Conservation (phyloP, 2,113 vertebrate species). For the Seriola rivoliana region DNA sequence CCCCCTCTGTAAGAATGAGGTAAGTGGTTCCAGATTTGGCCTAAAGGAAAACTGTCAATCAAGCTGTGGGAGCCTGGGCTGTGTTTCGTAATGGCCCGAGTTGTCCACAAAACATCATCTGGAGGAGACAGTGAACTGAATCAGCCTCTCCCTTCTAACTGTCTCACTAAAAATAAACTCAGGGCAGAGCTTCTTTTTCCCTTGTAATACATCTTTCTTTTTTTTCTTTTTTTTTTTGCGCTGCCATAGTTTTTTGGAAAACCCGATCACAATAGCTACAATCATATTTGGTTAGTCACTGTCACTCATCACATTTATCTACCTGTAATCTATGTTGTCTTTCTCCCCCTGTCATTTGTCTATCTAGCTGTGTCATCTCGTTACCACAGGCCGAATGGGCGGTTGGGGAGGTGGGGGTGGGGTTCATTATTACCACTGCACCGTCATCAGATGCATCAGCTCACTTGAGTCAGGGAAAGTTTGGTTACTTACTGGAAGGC, state of each 20-base stretch:
- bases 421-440: slow-evolving; percentile 54
- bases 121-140: slow-evolving; percentile 37
- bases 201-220: background rate
- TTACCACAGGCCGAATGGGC: slow-evolving; percentile 30
- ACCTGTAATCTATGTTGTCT: slow-evolving; percentile 41
- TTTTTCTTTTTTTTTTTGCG: background rate
- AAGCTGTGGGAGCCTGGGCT: slow-evolving; percentile 56
- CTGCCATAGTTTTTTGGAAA: background rate
- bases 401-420: background rate
- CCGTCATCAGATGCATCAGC: slow-evolving; percentile 64
- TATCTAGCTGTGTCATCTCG: slow-evolving; percentile 65
- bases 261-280: slow-evolving; percentile 13
- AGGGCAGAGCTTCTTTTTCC: background rate
- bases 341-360: slow-evolving; percentile 51
- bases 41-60: slow-evolving; percentile 75
- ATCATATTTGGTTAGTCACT: slow-evolving; percentile 15
- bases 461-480: slow-evolving; percentile 40
- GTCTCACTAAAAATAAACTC: slow-evolving; percentile 13
- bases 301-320: slow-evolving; percentile 58
- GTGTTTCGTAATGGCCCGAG: slow-evolving; percentile 19
- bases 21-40: slow-evolving; percentile 78
- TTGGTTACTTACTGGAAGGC: slow-evolving; percentile 46
- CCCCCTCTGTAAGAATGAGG: slow-evolving; percentile 59
- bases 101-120: slow-evolving; percentile 31
- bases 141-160: slow-evolving; percentile 12